phyloP scores from a whole-genome alignment of 2,888 invertebrate species.

The Protophormia terraenovae region DNA sequence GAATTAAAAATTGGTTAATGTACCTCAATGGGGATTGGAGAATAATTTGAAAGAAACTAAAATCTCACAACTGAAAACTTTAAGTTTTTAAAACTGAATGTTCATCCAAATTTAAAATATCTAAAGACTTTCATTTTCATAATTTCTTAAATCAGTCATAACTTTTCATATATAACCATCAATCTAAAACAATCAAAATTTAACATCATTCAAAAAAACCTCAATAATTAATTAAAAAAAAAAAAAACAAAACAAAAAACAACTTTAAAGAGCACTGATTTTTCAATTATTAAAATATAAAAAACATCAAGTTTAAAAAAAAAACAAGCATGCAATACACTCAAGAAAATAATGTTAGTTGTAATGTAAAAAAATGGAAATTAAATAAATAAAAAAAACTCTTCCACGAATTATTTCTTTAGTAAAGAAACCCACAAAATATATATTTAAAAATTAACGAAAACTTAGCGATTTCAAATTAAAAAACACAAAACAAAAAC shows the following conservation, averaged over 20 bases:
- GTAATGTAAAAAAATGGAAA: constrained; percentile 60
- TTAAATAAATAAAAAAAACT: constrained; percentile 59
- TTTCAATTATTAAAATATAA: constrained; percentile 66
- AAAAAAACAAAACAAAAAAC: constrained; percentile 62
- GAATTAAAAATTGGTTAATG: too few relatives aligned
- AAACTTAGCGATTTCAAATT: constrained; percentile 68
- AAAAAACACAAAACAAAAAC: constrained; percentile 53
- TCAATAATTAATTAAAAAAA: constrained; percentile 44
- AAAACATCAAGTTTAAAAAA: constrained; percentile 68
- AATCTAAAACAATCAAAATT: constrained; percentile 64
- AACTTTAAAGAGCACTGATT: constrained; percentile 70
- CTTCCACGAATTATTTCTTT: constrained; percentile 71
- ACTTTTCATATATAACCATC: neutral
- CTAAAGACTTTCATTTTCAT: neutral
- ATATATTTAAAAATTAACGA: constrained; percentile 56
- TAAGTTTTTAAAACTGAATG: neutral
- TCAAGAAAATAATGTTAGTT: constrained; percentile 66
- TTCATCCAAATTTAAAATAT: neutral
- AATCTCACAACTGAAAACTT: too few relatives aligned
- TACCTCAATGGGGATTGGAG: too few relatives aligned
- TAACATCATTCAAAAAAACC: constrained; percentile 56
- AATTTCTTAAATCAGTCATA: neutral
- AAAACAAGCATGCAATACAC: constrained; percentile 67
- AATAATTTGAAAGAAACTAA: too few relatives aligned
- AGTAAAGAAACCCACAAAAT: constrained; percentile 67